phyloP scores from a whole-genome alignment of 2,113 vertebrate species.

The Toxotes jaculatrix region DNA sequence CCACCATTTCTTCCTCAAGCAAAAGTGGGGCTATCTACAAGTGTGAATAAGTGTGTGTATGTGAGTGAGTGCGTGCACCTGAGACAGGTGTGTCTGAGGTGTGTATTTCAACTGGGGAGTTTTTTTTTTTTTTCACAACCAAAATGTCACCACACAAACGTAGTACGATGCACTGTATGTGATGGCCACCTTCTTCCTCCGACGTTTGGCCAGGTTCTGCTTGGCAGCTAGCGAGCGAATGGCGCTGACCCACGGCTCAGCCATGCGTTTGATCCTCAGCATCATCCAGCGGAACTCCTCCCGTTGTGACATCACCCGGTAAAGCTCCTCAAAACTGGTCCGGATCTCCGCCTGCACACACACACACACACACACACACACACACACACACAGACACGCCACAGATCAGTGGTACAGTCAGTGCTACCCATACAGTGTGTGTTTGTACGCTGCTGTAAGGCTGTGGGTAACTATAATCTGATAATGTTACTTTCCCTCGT shows the following conservation, averaged over 20 bases:
- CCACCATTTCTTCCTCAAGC: background rate
- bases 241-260: constrained; percentile 94
- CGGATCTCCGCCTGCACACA: constrained; percentile 90
- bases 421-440: background rate
- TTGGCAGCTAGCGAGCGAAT: constrained; percentile 93
- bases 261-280: constrained; percentile 95
- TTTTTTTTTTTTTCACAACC: background rate
- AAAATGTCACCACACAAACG: background rate
- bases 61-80: constrained; percentile 10
- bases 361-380: background rate
- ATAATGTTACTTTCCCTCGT: too few relatives aligned
- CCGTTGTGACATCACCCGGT: constrained; percentile 93
- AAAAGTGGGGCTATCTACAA: background rate
- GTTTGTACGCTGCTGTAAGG: too few relatives aligned
- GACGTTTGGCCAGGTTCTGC: constrained; percentile 91
- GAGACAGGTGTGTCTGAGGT: background rate
- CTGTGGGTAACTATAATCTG: too few relatives aligned
- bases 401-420: background rate
- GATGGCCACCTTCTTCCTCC: constrained; percentile 91
- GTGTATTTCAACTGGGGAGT: background rate
- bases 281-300: constrained; percentile 99
- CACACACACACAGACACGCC: constrained; percentile 5
- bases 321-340: constrained; percentile 93
- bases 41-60: constrained; percentile 28
- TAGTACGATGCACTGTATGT: background rate